Conservation (phyloP, 1,140 invertebrate genomes). For the Sogatella furcifera region DNA sequence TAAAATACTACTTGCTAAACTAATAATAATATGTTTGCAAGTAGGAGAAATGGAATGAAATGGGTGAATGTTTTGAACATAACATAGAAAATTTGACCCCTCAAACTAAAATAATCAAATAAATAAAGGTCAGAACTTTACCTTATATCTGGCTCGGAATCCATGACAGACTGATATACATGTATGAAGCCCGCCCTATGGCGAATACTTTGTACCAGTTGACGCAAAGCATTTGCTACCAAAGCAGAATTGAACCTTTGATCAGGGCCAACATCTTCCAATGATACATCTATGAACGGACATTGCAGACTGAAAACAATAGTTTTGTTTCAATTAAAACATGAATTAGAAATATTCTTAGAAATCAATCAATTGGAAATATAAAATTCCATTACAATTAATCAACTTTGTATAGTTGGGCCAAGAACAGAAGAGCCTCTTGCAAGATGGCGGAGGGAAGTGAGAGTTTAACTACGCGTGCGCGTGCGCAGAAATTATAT, state of each 20-base stretch:
- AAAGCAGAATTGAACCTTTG: constrained; percentile 44
- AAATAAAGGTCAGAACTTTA: constrained; percentile 27
- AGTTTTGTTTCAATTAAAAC: neutral
- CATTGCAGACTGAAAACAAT: constrained; percentile 58
- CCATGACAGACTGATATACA: constrained; percentile 62
- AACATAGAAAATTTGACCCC: too few relatives aligned
- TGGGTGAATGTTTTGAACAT: too few relatives aligned
- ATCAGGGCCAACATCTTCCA: constrained; percentile 44
- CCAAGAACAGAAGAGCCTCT: too few relatives aligned
- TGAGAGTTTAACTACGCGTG: too few relatives aligned
- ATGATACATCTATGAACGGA: constrained; percentile 72
- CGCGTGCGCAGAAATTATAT: too few relatives aligned
- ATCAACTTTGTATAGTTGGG: too few relatives aligned
- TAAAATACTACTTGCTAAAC: too few relatives aligned
- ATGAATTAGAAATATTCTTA: neutral
- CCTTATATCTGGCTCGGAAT: constrained; percentile 78
- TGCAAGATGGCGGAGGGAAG: too few relatives aligned
- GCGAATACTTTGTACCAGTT: constrained; percentile 63
- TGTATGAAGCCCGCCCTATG: constrained; percentile 56
- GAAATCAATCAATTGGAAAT: neutral
- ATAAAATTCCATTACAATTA: too few relatives aligned
- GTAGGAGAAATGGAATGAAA: too few relatives aligned
- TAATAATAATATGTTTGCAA: too few relatives aligned
- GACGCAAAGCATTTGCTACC: constrained; percentile 61
- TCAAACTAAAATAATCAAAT: too few relatives aligned